phyloP scores from a whole-genome alignment of 2,797 vertebrate species.

The Holocentrus rufus region DNA sequence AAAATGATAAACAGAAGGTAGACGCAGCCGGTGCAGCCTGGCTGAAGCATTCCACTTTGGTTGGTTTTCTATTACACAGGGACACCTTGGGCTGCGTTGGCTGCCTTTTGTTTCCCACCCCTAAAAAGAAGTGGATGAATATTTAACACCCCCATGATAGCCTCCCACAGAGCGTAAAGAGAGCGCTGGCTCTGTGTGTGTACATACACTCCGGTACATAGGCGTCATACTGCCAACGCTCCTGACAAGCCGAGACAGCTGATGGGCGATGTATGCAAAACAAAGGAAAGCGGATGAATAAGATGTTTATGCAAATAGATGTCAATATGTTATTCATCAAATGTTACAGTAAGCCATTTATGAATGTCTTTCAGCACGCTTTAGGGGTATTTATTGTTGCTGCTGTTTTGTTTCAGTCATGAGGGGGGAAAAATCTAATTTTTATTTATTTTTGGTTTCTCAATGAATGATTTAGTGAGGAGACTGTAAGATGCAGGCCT shows the following conservation, averaged over 20 bases:
- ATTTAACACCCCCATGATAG: slow-evolving; percentile 34
- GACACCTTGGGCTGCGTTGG: slow-evolving; percentile 35
- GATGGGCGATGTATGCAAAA: slow-evolving; percentile 20
- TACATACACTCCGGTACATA: background rate
- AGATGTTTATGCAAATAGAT: slow-evolving; percentile 25
- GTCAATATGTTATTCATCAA: slow-evolving; percentile 37
- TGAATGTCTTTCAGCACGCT: slow-evolving; percentile 20
- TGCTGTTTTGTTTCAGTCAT: slow-evolving; percentile 35
- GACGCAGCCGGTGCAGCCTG: slow-evolving; percentile 16
- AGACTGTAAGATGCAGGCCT: slow-evolving; percentile 25
- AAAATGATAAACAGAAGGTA: slow-evolving; percentile 1
- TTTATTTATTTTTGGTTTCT: slow-evolving; percentile 39
- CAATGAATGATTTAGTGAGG: slow-evolving; percentile 52
- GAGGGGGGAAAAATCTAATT: slow-evolving; percentile 7
- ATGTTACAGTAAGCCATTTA: slow-evolving; percentile 29
- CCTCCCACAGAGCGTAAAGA: slow-evolving; percentile 26
- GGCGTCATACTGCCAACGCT: background rate
- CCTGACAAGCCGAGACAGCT: background rate
- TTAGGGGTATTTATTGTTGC: slow-evolving; percentile 30
- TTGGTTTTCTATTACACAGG: slow-evolving; percentile 38
- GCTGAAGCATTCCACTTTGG: slow-evolving; percentile 26
- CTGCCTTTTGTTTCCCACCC: slow-evolving; percentile 41
- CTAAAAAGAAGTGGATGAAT: slow-evolving; percentile 58
- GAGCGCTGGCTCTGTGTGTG: background rate
- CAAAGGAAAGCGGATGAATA: slow-evolving; percentile 19